Base-by-base conservation (phyloP, 2,113 vertebrate species). In the Anolis carolinensis region DNA sequence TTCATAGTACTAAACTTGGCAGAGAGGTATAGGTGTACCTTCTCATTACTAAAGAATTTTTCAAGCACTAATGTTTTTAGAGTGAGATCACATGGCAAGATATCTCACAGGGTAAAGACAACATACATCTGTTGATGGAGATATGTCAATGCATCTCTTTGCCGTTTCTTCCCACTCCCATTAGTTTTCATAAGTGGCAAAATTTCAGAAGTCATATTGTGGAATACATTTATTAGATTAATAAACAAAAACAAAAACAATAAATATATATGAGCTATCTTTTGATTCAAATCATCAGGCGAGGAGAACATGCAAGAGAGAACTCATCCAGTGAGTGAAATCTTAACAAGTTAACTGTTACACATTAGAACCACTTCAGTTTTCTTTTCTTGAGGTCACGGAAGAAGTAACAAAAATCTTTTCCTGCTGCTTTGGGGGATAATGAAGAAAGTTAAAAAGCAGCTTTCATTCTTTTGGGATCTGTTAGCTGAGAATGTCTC, bases 401-500 rank as follows among this genome's bases (percentile, higher is more conserved):
- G 68, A 67, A 68, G 50, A 81, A 81, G 71, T 36, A 75, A n/a
- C 77, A 86, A 90, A 44, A 71, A 82, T 84, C 27, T 4, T 8
- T 88, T 21, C 21, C 48, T 44, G 4, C 50, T 86, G 7, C 50
- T 59, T 48, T 52, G 39, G 9, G 39, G 25, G 7, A 13, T 48
- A 4, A 34, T 34, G 27, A 36, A 67, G 85, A 88, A 89, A 80
- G 9, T 27, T 32, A 3, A 63, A 14, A 72, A 82, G 85, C 79
- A 5, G 27, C 8, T 80, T 93, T 72, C 39, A 65, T 86, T 86
- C 81, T 72, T 79, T 83, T 1, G 0, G n/a, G 23, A 36, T 86
- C 83, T 52, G 11, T 86, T 76, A 36, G 88, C 78, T 91, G 88
- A 79, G 89, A 89, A 92, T 83, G 52, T 52, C 62, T 78, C 89